These are phyloP conservation scores for Dascyllus trimaculatus DNA, from an alignment of 2,113 vertebrate species.

Conservation along the genomic window DNA sequence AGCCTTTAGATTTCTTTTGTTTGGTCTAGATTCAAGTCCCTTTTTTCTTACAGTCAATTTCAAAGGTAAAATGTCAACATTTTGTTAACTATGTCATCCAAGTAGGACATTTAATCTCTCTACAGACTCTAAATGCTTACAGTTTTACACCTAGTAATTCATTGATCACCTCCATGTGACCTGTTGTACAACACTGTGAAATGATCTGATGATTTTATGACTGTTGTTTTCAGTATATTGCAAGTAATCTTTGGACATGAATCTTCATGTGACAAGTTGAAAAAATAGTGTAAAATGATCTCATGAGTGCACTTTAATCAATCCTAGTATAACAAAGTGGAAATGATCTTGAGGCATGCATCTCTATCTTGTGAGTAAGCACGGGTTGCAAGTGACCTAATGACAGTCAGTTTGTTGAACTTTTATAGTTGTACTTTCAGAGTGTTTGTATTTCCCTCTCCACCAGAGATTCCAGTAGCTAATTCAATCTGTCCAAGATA, in stretches of 20 bases:
- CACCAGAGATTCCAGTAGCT: not conserved
- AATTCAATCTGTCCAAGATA: slow-evolving; percentile 5
- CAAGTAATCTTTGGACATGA: slow-evolving; percentile 61
- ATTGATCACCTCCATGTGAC: slow-evolving; percentile 43
- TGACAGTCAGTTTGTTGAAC: not conserved
- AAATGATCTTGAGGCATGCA: not conserved
- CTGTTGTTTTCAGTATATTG: slow-evolving; percentile 17
- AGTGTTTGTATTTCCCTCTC: not conserved
- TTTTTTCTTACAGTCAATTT: not conserved
- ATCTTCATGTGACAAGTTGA: slow-evolving; percentile 36
- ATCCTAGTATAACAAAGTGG: not conserved
- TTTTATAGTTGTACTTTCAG: not conserved
- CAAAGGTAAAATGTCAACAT: not conserved
- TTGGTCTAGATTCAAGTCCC: not conserved
- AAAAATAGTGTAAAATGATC: not conserved
- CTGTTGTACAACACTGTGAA: not conserved
- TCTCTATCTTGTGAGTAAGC: not conserved
- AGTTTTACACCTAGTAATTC: not conserved
- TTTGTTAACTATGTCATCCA: not conserved
- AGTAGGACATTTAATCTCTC: not conserved
- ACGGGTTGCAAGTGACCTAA: not conserved
- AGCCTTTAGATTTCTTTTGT: not conserved
- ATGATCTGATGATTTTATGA: slow-evolving; percentile 34
- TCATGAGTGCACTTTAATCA: not conserved
- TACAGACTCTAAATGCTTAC: not conserved